These are phyloP conservation scores for Dendrolimus houi DNA, from an alignment of 2,888 invertebrate genomes.

Conservation along the genomic window DNA sequence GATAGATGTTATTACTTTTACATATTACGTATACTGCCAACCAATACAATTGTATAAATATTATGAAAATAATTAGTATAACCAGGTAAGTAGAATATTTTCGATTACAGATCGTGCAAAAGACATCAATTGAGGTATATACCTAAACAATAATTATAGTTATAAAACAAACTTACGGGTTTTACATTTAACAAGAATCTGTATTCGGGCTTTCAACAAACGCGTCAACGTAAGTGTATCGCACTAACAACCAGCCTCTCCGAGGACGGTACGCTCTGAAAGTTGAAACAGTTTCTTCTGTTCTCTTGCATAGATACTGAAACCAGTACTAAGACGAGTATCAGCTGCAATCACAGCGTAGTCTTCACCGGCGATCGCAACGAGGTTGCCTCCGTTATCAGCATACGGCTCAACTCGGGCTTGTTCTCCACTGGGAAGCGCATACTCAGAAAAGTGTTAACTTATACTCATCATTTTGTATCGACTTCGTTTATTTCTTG, in stretches of 20 bases:
- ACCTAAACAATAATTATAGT: too few species aligned
- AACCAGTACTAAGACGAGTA: slow-evolving; percentile 93
- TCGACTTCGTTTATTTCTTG: neutral
- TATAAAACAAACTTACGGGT: too few species aligned
- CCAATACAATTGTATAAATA: too few species aligned
- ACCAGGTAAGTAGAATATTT: too few species aligned
- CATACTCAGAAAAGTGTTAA: slow-evolving; percentile 70
- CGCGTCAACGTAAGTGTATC: slow-evolving; percentile 95
- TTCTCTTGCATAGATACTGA: slow-evolving; percentile 88
- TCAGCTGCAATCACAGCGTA: slow-evolving; percentile 97
- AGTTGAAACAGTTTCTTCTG: slow-evolving; percentile 92
- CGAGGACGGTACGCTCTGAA: slow-evolving; percentile 90
- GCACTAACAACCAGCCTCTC: slow-evolving; percentile 98
- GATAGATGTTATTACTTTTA: too few species aligned
- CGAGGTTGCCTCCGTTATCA: slow-evolving; percentile 87
- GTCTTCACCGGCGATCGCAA: slow-evolving; percentile 97
- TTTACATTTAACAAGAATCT: too few species aligned
- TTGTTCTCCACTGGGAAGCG: slow-evolving; percentile 70
- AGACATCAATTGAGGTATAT: too few species aligned
- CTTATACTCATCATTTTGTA: slow-evolving; percentile 51
- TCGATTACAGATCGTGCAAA: too few species aligned
- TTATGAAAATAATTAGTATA: too few species aligned
- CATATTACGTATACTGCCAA: too few species aligned
- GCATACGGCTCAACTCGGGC: slow-evolving; percentile 71
- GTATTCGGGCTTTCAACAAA: slow-evolving; percentile 82